Evolutionary conservation across 2,888 invertebrate species (phyloP), one percentile per base, ranked within the genome.

Genomic region (Cotesia congregata): DNA sequence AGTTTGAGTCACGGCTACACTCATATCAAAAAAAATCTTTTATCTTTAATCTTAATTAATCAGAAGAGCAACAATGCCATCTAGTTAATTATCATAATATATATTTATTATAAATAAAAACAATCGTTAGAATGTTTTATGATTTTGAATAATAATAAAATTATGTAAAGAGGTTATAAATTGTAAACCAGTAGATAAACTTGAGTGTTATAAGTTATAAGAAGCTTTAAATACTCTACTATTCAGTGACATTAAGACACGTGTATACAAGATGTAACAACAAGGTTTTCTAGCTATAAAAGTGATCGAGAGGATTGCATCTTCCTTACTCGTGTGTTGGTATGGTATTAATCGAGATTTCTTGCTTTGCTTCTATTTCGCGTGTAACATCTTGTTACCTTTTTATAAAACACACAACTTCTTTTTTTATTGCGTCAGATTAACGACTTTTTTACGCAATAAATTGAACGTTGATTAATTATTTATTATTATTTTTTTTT

Each of bases 331-430:
- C 78, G 79, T 79, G 78, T 74, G 80, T 79, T 79, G 80, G 80
- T 79, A 79, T 75, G 78, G 79, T 79, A 82, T 82, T 80, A 80
- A 82, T 82, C 80, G 80, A 77, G 76, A 78, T 77, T 82, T 82
- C 80, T 82, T 82, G 80, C 78, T 79, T 82, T 82, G 80, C 78
- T 78, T 77, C 82, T 79, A 80, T 82, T 80, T 80, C 78, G 79
- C 77, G 77, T 76, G 76, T 77, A 78, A 80, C 78, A 81, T 73
- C 78, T 59, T 79, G 77, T 80, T 50, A 12, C 4, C 12, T 50
- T 50, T 50, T 50, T 50, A 79, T 80, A 73, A 72, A 72, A 71
- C 69, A n/a, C 75, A 79, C 81, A 82, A 80, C 81, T 75, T 77
- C 72, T 74, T 39, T 65, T 70, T 65, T 39, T 20, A 39, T 40